These are phyloP conservation scores for Petrolisthes manimaculis DNA, from an alignment of 2,888 invertebrate genomes.

Conservation along the genomic window DNA sequence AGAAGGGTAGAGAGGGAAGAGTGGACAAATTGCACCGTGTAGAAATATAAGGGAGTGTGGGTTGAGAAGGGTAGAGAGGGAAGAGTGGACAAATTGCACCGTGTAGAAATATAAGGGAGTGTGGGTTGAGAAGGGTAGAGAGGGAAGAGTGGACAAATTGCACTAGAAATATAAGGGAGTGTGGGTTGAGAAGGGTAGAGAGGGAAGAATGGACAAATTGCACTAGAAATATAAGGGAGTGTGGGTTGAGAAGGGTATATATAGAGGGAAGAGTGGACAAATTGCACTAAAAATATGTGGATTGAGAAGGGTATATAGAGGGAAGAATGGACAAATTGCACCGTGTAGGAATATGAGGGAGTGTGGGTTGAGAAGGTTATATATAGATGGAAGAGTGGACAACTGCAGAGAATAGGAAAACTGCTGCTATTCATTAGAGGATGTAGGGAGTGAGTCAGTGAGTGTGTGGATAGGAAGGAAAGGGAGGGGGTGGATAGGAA, in stretches of 20 bases:
- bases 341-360: neutral
- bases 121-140: too few relatives aligned
- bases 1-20: too few relatives aligned
- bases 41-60: too few relatives aligned
- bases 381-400: neutral
- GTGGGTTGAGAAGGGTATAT: neutral
- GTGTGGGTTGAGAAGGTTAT: neutral
- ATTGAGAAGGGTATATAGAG: neutral
- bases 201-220: neutral
- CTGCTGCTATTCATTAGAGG: neutral
- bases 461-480: neutral
- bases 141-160: neutral
- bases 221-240: neutral
- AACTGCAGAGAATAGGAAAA: neutral
- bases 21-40: too few relatives aligned
- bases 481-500: constrained; percentile 5
- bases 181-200: neutral
- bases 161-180: neutral
- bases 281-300: neutral
- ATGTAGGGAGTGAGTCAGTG: neutral
- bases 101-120: too few relatives aligned
- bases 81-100: too few relatives aligned
- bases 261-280: neutral
- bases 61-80: too few relatives aligned
- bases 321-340: neutral